A percentile compares a stretch with the other conserved stretches of the same genome.
Conservation (phyloP, 1,140 invertebrate genomes). For the Philaenus spumarius region DNA sequence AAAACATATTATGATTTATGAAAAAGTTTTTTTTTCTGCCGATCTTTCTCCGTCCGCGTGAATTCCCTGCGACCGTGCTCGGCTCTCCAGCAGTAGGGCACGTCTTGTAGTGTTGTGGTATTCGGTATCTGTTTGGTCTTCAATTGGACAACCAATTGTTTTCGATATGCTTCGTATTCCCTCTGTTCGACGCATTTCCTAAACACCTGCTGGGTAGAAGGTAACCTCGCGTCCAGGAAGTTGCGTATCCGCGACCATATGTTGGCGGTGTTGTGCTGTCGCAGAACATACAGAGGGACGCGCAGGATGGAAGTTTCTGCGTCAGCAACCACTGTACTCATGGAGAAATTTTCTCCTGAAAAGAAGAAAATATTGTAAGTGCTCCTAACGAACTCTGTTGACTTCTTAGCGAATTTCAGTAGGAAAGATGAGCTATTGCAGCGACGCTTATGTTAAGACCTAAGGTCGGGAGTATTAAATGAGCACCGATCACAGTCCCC, state of each 20-base stretch:
- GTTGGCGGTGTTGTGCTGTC: slow-evolving; percentile 52
- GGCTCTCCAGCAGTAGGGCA: slow-evolving; percentile 44
- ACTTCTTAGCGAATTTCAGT: no score
- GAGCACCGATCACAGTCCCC: no score
- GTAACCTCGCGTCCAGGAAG: slow-evolving; percentile 52
- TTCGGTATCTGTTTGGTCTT: slow-evolving; percentile 42
- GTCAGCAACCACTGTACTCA: slow-evolving; percentile 49
- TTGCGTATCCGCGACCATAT: slow-evolving; percentile 53
- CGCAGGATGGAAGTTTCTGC: slow-evolving; percentile 49
- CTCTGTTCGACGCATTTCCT: slow-evolving; percentile 13
- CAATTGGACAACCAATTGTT: slow-evolving; percentile 44
- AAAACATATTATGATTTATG: no score
- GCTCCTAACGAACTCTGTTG: no score
- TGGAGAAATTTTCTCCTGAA: slow-evolving; percentile 50
- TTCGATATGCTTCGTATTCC: slow-evolving; percentile 47
- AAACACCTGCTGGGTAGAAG: slow-evolving; percentile 35
- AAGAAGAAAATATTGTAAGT: no score
- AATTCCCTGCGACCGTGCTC: no score
- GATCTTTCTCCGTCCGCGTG: no score
- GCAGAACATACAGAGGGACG: slow-evolving; percentile 52
- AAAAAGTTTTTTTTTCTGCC: no score
- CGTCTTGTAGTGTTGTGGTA: slow-evolving; percentile 49
- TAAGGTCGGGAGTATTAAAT: no score
- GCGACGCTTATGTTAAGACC: no score
- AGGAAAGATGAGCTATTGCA: no score